Percentiles rank a stretch among this genome's conserved stretches.
phyloP scores from a whole-genome alignment of 2,888 invertebrate species.

The Ennomos fuscantarius region DNA sequence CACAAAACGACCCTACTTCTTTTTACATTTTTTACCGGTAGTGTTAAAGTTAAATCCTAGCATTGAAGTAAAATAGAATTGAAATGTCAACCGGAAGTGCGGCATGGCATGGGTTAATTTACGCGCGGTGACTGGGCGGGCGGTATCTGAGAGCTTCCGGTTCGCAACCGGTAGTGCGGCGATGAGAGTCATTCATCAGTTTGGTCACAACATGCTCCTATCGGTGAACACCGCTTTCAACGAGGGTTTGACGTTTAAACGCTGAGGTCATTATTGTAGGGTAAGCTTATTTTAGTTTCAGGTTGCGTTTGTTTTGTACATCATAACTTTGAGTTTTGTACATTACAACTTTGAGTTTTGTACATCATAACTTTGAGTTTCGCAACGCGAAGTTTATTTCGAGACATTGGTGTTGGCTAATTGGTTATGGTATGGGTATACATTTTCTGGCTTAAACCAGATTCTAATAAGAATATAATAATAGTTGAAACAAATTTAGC shows the following conservation, averaged over 20 bases:
- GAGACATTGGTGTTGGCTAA: not conserved
- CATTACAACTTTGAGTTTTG: not conserved
- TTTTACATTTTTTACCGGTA: too few relatives aligned
- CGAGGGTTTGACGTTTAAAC: slow-evolving; percentile 35
- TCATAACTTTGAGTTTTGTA: too few relatives aligned
- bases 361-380: too few relatives aligned
- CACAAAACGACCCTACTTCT: too few relatives aligned
- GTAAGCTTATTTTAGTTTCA: slow-evolving; percentile 25
- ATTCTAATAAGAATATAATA: too few relatives aligned
- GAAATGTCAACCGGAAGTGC: slow-evolving; percentile 61
- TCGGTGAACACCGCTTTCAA: slow-evolving; percentile 55
- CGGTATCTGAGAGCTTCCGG: slow-evolving; percentile 74
- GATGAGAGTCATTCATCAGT: slow-evolving; percentile 77
- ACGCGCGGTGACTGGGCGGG: slow-evolving; percentile 64
- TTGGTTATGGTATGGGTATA: too few relatives aligned
- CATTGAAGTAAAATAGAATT: slow-evolving; percentile 47
- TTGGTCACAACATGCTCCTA: slow-evolving; percentile 66
- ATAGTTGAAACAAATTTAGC: too few relatives aligned
- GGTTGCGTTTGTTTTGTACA: not conserved
- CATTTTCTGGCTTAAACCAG: too few relatives aligned
- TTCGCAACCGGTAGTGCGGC: slow-evolving; percentile 57
- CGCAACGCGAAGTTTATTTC: too few relatives aligned
- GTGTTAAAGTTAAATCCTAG: slow-evolving; percentile 34
- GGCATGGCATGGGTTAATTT: slow-evolving; percentile 69
- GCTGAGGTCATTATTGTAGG: slow-evolving; percentile 33